phyloP scores from a whole-genome alignment of 2,797 vertebrate genomes.

The Poeciliopsis turneri region DNA sequence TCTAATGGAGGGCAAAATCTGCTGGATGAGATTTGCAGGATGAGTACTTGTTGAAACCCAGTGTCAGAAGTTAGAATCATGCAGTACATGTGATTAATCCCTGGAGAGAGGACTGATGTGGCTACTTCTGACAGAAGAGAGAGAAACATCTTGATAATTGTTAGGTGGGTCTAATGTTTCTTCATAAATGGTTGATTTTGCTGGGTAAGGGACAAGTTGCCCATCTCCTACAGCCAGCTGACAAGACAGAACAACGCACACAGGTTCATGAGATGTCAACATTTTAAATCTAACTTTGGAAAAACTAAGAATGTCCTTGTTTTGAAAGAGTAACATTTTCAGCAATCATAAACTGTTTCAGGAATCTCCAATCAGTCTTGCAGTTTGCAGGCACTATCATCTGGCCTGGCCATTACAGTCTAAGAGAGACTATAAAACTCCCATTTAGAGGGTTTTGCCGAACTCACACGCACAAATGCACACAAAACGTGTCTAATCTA shows the following conservation, averaged over 20 bases:
- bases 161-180: not conserved
- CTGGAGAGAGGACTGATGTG: not conserved
- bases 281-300: not conserved
- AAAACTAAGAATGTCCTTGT: not conserved
- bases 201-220: not conserved
- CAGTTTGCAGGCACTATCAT: not conserved
- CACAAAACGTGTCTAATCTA: not conserved
- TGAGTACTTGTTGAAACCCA: not conserved
- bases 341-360: not conserved
- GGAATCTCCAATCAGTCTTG: not conserved
- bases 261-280: not conserved
- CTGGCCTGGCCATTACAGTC: not conserved
- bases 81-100: not conserved
- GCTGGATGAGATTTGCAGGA: not conserved
- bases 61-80: not conserved
- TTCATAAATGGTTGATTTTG: not conserved
- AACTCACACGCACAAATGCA: not conserved
- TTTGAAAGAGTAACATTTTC: not conserved
- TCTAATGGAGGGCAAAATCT: not conserved
- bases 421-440: not conserved
- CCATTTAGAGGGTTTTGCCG: not conserved
- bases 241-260: not conserved
- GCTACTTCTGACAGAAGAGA: not conserved
- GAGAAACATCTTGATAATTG: not conserved
- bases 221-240: not conserved